phyloP scores from a whole-genome alignment of 2,797 vertebrate genomes.

The Enteromius mattozi region DNA sequence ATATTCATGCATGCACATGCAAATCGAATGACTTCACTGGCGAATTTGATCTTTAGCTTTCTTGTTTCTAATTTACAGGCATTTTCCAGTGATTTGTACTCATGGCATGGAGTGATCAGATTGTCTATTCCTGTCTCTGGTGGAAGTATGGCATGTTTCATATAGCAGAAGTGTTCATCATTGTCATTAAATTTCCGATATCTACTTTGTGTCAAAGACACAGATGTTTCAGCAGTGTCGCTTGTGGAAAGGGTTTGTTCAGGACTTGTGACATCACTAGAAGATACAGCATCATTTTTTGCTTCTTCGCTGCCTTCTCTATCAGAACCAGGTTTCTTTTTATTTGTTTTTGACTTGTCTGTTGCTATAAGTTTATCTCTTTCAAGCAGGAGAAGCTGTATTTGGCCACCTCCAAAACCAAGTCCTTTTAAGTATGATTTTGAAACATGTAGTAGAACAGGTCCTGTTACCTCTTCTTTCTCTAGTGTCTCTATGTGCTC shows the following conservation, averaged over 20 bases:
- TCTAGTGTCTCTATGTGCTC: background rate
- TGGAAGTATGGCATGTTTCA: background rate
- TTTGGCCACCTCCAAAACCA: slow-evolving; percentile 12
- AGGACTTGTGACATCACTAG: background rate
- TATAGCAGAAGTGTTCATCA: background rate
- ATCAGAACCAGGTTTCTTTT: background rate
- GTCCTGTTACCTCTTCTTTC: slow-evolving; percentile 13
- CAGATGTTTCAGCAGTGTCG: background rate
- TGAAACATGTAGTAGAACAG: background rate
- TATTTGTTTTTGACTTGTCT: background rate
- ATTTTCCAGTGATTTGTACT: slow-evolving; percentile 80
- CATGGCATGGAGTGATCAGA: slow-evolving; percentile 82
- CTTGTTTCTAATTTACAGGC: slow-evolving; percentile 73
- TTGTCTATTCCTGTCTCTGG: slow-evolving; percentile 48
- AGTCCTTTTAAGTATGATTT: background rate
- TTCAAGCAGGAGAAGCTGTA: slow-evolving; percentile 10
- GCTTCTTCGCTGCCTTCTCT: background rate
- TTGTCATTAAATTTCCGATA: slow-evolving; percentile 13
- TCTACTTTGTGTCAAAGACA: background rate
- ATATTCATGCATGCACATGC: slow-evolving; percentile 84
- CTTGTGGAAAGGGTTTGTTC: background rate
- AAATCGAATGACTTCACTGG: slow-evolving; percentile 82
- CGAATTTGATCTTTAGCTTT: slow-evolving; percentile 82
- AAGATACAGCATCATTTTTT: background rate
- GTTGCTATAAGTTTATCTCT: background rate